Base-by-base conservation (phyloP, 2,113 vertebrate genomes). In the Noctilio leporinus region DNA sequence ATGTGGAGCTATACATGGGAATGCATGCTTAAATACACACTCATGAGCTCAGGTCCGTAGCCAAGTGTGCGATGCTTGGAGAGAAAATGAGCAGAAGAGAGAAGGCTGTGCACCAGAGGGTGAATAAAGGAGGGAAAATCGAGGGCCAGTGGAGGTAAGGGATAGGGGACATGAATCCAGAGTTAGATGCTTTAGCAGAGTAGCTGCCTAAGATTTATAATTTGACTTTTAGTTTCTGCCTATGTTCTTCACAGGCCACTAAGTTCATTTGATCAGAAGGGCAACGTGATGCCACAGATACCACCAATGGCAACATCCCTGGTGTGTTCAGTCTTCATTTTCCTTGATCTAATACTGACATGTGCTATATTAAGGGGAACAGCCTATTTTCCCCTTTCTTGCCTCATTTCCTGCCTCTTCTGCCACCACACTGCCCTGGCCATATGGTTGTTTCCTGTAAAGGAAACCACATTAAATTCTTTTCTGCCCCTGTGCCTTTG, bases 371-470 rank as follows among this genome's bases (percentile, higher is more conserved):
- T 70, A 17, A 17, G 26, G 53, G 53, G 45, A 33, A 3, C 16
- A 59, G 69, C 53, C 59, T 38, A 28, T 35, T 26, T 5, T 28
- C 11, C 1, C 14, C 53, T 78, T 38, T 51, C 35, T 19, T 69
- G 45, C 70, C 49, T 53, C 22, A 0, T 24, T 43, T 85, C 53
- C 30, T 16, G 19, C 33, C 35, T 78, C 26, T 80, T 14, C 20
- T 43, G 24, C 15, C 20, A 3, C 6, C 47, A 1, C 10, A 15
- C 55, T 4, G 3, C 73, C 4, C 7, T 75, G 86, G 49, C 24
- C n/a, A 0, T 26, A 0, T 17, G 43, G 59, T 72, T 2, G 0
- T 22, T 53, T 40, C 75, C 57, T 19, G 0, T 2, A 7, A 26
- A 43, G 28, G 77, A 20, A 88, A 26, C n/a, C 28, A 7, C 3